Conservation (phyloP, 2,797 vertebrate genomes). For the Neoniphon sammara region DNA sequence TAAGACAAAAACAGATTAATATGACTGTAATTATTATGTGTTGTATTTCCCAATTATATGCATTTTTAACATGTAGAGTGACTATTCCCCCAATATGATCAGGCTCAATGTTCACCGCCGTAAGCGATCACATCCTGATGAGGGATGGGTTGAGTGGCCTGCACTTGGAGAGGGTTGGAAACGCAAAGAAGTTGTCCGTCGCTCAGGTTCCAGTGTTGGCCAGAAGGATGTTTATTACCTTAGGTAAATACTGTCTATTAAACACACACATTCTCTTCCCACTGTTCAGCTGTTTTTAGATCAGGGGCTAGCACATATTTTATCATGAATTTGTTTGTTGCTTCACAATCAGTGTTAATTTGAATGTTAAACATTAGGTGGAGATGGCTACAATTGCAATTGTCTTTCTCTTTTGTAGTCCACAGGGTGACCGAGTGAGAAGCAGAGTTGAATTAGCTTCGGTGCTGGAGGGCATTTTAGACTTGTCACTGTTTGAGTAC, state of each 20-base stretch:
- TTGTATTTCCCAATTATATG: neutral
- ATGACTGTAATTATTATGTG: neutral
- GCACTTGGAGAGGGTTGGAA: slow-evolving; percentile 88
- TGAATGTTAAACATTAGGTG: neutral
- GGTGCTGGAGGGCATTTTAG: slow-evolving; percentile 76
- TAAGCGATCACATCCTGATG: slow-evolving; percentile 72
- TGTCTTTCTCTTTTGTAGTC: slow-evolving; percentile 74
- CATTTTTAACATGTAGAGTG: neutral
- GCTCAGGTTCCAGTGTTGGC: slow-evolving; percentile 87
- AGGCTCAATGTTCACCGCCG: slow-evolving; percentile 48
- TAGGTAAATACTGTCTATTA: slow-evolving; percentile 78
- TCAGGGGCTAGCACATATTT: neutral
- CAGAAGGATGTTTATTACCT: slow-evolving; percentile 91
- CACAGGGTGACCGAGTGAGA: slow-evolving; percentile 85
- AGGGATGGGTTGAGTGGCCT: slow-evolving; percentile 88
- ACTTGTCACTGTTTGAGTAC: slow-evolving; percentile 87
- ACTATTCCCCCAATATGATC: slow-evolving; percentile 8
- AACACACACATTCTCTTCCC: neutral
- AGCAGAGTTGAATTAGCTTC: slow-evolving; percentile 88
- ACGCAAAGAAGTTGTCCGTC: slow-evolving; percentile 87
- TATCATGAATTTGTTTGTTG: neutral
- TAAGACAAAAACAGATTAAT: neutral
- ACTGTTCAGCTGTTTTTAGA: neutral
- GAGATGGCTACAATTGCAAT: neutral
- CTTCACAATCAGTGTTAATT: neutral